Evolutionary conservation across 1,140 invertebrate species (phyloP).

Genomic region (Aporrectodea caliginosa): DNA sequence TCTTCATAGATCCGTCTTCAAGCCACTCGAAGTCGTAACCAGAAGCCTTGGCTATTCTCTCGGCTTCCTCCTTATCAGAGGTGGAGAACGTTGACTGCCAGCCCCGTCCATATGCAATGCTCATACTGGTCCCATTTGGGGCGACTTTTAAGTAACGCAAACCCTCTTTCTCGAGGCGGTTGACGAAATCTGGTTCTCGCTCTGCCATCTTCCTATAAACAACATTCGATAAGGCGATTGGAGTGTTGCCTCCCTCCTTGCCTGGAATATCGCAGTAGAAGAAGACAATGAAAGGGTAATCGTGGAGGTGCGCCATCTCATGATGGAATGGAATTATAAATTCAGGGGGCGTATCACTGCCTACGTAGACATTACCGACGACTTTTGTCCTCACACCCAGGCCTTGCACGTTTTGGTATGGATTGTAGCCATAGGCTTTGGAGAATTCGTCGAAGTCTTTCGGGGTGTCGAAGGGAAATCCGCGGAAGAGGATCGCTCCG

Average conservation of each 20-base stretch:
- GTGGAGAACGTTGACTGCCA: conserved; percentile 45
- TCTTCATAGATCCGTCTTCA: conserved; percentile 40
- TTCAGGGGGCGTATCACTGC: conserved; percentile 47
- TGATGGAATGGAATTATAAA: conserved; percentile 45
- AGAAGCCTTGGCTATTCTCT: conserved; percentile 37
- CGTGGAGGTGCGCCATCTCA: conserved; percentile 47
- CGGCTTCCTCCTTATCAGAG: conserved; percentile 36
- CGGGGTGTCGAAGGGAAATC: conserved; percentile 39
- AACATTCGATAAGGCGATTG: conserved; percentile 40
- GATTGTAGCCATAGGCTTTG: conserved; percentile 38
- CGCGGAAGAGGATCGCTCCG: conserved; percentile 44
- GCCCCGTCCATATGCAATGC: conserved; percentile 39
- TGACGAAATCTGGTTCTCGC: conserved; percentile 38
- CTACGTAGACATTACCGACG: conserved; percentile 42
- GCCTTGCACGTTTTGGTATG: conserved; percentile 42
- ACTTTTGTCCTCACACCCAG: conserved; percentile 40
- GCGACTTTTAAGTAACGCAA: conserved; percentile 40
- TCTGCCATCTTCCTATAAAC: conserved; percentile 39
- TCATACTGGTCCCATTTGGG: conserved; percentile 37
- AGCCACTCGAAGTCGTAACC: conserved; percentile 42
- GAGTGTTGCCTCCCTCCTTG: conserved; percentile 42
- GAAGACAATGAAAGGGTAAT: conserved; percentile 41
- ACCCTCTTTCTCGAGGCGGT: conserved; percentile 37
- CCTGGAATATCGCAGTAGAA: conserved; percentile 44
- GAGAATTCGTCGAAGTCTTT: conserved; percentile 44